Evolutionary conservation across 2,888 invertebrate species (phyloP).

Genomic region (Andrena bucephala): DNA sequence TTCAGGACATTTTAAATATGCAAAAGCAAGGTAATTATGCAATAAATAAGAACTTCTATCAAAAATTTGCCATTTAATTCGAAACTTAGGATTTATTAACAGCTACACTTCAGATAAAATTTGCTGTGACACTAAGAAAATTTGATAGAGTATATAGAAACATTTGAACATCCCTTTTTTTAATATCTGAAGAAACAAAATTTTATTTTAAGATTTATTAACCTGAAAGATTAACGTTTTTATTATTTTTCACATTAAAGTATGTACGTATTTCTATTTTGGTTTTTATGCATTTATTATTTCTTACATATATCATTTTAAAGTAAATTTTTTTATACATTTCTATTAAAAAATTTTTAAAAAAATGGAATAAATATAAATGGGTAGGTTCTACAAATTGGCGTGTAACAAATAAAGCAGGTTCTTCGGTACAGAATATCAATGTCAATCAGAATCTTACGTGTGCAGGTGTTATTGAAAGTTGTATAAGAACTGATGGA

Average conservation of each 20-base stretch:
- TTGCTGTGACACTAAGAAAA: conserved; percentile 3
- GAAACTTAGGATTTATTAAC: not conserved
- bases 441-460: conserved; percentile 76
- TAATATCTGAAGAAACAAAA: conserved; percentile 61
- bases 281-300: conserved; percentile 21
- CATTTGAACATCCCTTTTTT: conserved; percentile 37
- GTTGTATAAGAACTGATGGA: conserved; percentile 70
- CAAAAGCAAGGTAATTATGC: conserved; percentile 85
- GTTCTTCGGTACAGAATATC: conserved; percentile 4
- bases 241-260: conserved; percentile 41
- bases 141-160: conserved; percentile 24
- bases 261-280: conserved; percentile 25
- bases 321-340: conserved; percentile 13
- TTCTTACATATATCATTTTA: conserved; percentile 16
- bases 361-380: conserved; percentile 77
- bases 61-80: conserved; percentile 29
- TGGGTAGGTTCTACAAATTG: conserved; percentile 85
- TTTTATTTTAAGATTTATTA: conserved; percentile 64
- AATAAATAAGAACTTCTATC: conserved; percentile 64
- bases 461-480: conserved; percentile 73
- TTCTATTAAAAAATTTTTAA: conserved; percentile 22
- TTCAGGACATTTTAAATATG: conserved; percentile 86
- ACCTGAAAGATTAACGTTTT: conserved; percentile 58
- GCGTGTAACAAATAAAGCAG: conserved; percentile 2
- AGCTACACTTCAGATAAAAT: not conserved